Evolutionary conservation across 64 coral and sea anemone species (phyloP), one percentile per base, ranked within the genome.

Genomic region (Stylophora pistillata): DNA sequence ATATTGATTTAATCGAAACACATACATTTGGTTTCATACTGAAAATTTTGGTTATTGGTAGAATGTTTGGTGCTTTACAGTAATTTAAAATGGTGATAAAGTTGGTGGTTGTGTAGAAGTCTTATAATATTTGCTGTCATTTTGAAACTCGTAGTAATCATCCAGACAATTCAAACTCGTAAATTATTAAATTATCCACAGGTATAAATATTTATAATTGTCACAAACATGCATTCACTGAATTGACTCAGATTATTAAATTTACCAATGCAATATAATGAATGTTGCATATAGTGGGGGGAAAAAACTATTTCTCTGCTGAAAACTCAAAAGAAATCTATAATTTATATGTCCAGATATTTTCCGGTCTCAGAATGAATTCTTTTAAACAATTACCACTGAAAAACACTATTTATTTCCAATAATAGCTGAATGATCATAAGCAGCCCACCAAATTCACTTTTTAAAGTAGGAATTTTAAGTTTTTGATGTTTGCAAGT

Each of bases 101-200:
- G 20, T 66, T 68, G 23, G 64, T 7, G 64, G n/a, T 25, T 15
- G 17, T 18, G 13, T 60, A 12, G 23, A 25, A 25, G 25, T 68
- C 64, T 25, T n/a, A 68, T 68, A 26, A 5, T 17, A 15, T 68
- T 68, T 84, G 62, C 32, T 61, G 7, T 47, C 3, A 7, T 47
- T 18, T 65, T 20, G 34, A 63, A 47, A 13, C 18, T 20, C 12
- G 17, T 53, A 28, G 9, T 55, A 53, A 28, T 84, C 0, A 0
- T 84, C 21, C 10, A 23, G 2, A 58, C 53, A 70, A 47, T 68
- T 84, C 23, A 53, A 70, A 69, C 33, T 70, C 53, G 61, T 84
- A 69, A 68, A 68, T 68, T 68, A 70, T 20, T 84, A 84, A 68
- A 69, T 84, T 84, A 84, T 70, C n/a, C 18, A n/a, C n/a, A 34